A percentile compares a stretch with the other conserved stretches of the same genome.
phyloP scores from a whole-genome alignment of 2,888 invertebrate genomes.

The Allophyes oxyacanthae region DNA sequence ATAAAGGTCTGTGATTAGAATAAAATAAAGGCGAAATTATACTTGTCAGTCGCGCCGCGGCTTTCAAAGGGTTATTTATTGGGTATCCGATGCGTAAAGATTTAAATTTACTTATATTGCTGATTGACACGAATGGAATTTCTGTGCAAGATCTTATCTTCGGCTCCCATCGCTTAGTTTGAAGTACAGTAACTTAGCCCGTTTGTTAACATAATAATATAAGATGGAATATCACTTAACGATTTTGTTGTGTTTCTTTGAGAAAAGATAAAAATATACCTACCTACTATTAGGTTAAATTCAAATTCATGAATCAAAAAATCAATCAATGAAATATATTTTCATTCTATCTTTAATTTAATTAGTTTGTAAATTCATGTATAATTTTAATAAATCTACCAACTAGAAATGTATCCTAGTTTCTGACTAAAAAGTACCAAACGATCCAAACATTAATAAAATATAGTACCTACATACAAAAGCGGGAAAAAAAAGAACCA shows the following conservation, averaged over 20 bases:
- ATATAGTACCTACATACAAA: no score
- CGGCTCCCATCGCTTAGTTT: conserved; percentile 48
- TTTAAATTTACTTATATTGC: conserved; percentile 53
- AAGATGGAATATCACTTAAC: conserved; percentile 40
- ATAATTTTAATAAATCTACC: no score
- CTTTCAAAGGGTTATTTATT: conserved; percentile 54
- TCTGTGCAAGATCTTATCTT: conserved; percentile 49
- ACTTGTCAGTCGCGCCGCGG: conserved; percentile 29
- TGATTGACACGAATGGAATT: conserved; percentile 55
- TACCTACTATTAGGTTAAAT: no score
- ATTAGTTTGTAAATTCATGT: no score
- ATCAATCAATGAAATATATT: no score
- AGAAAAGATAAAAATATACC: no score
- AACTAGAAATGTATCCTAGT: no score
- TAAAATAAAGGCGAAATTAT: conserved; percentile 49
- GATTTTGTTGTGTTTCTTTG: no score
- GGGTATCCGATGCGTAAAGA: conserved; percentile 48
- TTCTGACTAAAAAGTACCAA: no score
- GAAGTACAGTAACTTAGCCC: conserved; percentile 37
- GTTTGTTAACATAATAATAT: conserved; percentile 57
- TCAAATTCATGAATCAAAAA: no score
- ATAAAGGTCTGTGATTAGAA: conserved; percentile 36
- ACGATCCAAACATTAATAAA: no score
- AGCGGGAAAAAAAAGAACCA: background rate
- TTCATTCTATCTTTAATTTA: no score